These are phyloP conservation scores for Augochlora pura DNA, from an alignment of 1,140 invertebrate genomes.

Conservation along the genomic window DNA sequence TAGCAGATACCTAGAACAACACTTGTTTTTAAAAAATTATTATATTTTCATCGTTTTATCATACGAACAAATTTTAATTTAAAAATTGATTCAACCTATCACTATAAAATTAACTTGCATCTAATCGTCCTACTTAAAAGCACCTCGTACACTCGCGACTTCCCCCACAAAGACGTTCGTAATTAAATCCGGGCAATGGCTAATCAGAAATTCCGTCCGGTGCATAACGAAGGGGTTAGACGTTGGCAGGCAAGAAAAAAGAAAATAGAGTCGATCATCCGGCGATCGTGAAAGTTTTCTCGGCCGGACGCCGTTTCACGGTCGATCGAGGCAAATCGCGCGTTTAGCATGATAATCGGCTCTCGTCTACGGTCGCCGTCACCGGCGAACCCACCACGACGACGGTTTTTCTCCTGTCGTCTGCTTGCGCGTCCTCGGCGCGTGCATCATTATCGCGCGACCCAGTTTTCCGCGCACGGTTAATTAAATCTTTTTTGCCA, in stretches of 20 bases:
- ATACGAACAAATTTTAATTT: no score
- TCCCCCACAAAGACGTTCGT: no score
- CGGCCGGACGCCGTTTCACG: slow-evolving; percentile 23
- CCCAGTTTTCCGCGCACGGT: slow-evolving; percentile 43
- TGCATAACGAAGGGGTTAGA: no score
- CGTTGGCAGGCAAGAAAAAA: background rate
- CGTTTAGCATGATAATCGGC: slow-evolving; percentile 26
- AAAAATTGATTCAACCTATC: no score
- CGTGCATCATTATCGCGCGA: slow-evolving; percentile 41
- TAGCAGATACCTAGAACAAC: no score
- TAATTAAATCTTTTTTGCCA: slow-evolving; percentile 52
- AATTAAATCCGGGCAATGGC: no score
- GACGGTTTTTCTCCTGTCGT: background rate
- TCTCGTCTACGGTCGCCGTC: background rate
- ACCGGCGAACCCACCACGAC: background rate
- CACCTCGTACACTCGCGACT: no score
- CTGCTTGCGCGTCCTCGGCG: slow-evolving; percentile 14
- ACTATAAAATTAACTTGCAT: no score
- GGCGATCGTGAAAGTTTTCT: slow-evolving; percentile 30
- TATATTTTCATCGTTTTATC: no score
- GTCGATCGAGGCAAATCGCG: slow-evolving; percentile 22
- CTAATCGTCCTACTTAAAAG: no score
- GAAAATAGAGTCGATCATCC: slow-evolving; percentile 23
- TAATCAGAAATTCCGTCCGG: no score
- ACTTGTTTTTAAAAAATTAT: no score